These are phyloP conservation scores for Diplodus puntazzo DNA, from an alignment of 2,797 vertebrate species.

Conservation along the genomic window DNA sequence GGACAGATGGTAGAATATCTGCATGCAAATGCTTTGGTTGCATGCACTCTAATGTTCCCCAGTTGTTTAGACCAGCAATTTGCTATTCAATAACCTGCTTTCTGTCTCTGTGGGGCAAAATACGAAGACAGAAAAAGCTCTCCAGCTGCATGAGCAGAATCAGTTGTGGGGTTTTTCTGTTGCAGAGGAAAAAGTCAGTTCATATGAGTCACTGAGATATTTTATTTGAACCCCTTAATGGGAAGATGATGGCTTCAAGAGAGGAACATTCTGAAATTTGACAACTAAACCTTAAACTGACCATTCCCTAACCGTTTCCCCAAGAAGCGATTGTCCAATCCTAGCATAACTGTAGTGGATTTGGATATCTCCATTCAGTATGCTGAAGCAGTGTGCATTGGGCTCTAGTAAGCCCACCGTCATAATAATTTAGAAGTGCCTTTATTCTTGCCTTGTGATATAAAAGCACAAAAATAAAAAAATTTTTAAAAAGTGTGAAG, in stretches of 20 bases:
- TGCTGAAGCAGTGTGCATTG: background rate
- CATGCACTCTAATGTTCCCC: background rate
- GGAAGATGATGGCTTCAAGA: background rate
- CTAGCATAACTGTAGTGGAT: background rate
- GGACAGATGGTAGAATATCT: background rate
- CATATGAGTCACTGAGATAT: background rate
- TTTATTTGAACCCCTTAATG: too few species aligned
- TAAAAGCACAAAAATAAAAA: background rate
- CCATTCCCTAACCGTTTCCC: background rate
- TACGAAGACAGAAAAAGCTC: conserved; percentile 13
- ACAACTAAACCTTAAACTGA: background rate
- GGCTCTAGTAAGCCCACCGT: background rate
- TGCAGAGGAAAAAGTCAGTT: background rate
- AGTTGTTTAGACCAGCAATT: conserved; percentile 27
- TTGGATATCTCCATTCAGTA: background rate
- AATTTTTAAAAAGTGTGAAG: background rate
- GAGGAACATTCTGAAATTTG: background rate
- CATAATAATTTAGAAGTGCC: background rate
- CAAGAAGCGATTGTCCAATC: background rate
- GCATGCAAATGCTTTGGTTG: conserved; percentile 15
- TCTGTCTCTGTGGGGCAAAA: conserved; percentile 22
- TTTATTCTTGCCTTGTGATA: background rate
- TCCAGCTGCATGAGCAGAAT: background rate
- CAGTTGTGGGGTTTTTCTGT: background rate
- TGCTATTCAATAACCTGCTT: conserved; percentile 29